Percentiles rank a stretch among this genome's conserved stretches.
Conservation (phyloP, 2,113 vertebrate species). For the Etheostoma spectabile region DNA sequence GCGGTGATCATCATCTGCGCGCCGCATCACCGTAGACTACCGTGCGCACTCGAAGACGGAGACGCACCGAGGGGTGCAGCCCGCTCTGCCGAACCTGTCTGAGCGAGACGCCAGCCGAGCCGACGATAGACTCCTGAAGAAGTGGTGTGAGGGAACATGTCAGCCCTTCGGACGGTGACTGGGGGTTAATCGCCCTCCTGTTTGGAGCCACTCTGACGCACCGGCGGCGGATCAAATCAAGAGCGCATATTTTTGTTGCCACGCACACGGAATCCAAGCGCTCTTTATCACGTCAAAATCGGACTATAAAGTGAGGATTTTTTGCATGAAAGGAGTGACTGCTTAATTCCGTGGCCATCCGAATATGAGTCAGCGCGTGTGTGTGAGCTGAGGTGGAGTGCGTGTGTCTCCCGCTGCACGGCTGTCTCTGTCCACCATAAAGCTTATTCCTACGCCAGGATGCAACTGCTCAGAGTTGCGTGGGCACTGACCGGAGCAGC, state of each 20-base stretch:
- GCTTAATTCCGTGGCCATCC: conserved; percentile 34
- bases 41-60: conserved; percentile 63
- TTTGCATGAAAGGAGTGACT: conserved; percentile 30
- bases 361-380: conserved; percentile 68
- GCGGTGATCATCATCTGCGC: conserved; percentile 69
- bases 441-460: conserved; percentile 86
- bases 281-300: conserved; percentile 5
- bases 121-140: conserved; percentile 8
- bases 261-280: conserved; percentile 33
- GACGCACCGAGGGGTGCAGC: conserved; percentile 46
- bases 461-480: conserved; percentile 97
- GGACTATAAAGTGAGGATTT: conserved; percentile 67
- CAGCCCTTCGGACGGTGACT: conserved; percentile 46
- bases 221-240: conserved; percentile 25
- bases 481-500: conserved; percentile 97
- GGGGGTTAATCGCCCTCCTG: conserved; percentile 64
- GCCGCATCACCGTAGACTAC: conserved; percentile 68
- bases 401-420: conserved; percentile 80
- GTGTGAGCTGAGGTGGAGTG: conserved; percentile 79
- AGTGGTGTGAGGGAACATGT: conserved; percentile 47
- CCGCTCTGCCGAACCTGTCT: conserved; percentile 9
- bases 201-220: conserved; percentile 71
- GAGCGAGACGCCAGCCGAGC: not conserved
- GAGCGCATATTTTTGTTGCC: conserved; percentile 35
- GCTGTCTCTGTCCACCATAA: conserved; percentile 82